Base-by-base conservation (phyloP, 2,888 invertebrate genomes). In the Nephrocerus scutellatus region DNA sequence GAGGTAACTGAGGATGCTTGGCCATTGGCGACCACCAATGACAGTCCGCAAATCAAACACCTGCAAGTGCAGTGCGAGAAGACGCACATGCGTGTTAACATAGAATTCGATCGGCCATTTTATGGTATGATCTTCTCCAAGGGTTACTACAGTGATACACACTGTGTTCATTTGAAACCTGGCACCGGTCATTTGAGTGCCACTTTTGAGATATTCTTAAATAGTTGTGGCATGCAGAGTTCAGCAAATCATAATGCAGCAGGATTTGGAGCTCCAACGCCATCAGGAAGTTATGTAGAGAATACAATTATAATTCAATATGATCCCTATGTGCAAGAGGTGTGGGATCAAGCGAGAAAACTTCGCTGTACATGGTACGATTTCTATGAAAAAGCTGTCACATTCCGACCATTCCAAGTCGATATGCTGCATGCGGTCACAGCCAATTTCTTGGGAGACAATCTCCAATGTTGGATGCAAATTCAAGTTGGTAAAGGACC, bases 401-500 rank as follows among this genome's bases (percentile, higher is more conserved):
- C 91, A 25, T 92, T 92, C 74, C 75, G 91, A 58, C 92, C 92
- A 20, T 92, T 92, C 82, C 89, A 90, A 74, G 92, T 92, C 23
- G 92, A 92, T 65, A 92, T 91, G 89, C 68, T 92, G 53, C 90
- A 92, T 64, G 92, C 91, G 1, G 91, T 92, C 30, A 90, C 91
- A 1, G 92, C 92, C 32, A 92, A 92, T 74, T 92, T 92, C 77
- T 77, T 92, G 54, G 92, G 92, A 19, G 92, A 92, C 70, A 92
- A 92, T 72, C 72, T 92, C 55, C 91, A 92, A 64, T 92, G 92
- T 70, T 92, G 92, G 92, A 92, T 92, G 92, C 92, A 92, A 70
- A 92, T 92, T 55, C 92, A 92, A 70, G 91, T 91, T 30, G 92
- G 92, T 39, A 92, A 92, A 65, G 92, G 92, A 50, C 92, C 92